A percentile compares a stretch with the other conserved stretches of the same genome.
These are phyloP conservation scores for Chrysolina haemoptera DNA, from an alignment of 2,888 invertebrate species.

Conservation along the genomic window DNA sequence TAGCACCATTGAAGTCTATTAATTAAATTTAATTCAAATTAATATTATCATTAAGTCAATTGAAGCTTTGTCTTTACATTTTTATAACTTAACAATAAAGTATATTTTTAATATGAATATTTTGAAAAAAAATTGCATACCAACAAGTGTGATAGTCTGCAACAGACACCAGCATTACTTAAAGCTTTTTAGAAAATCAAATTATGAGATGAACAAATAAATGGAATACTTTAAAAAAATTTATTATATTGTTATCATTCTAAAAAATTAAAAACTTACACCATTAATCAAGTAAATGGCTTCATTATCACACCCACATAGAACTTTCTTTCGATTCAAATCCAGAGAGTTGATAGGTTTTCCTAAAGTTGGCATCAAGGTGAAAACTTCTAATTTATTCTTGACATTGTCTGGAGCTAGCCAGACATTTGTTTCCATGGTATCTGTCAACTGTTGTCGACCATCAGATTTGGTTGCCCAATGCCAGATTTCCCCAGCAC, in stretches of 20 bases:
- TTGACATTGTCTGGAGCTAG: constrained; percentile 80
- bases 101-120: no score
- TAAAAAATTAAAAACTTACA: constrained; percentile 61
- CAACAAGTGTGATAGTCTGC: no score
- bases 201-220: neutral
- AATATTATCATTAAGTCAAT: no score
- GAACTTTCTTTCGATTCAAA: constrained; percentile 80
- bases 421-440: constrained; percentile 73
- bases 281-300: constrained; percentile 87
- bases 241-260: neutral
- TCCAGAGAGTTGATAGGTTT: constrained; percentile 89
- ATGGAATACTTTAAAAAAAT: neutral
- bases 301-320: constrained; percentile 92
- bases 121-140: no score
- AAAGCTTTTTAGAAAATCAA: no score
- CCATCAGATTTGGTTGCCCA: constrained; percentile 80
- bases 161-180: no score
- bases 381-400: constrained; percentile 79
- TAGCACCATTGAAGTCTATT: no score
- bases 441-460: constrained; percentile 43
- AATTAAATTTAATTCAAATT: no score
- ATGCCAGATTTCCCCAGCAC: constrained; percentile 90
- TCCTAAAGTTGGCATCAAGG: constrained; percentile 81
- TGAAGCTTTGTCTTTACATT: no score
- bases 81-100: no score